A percentile compares a stretch with the other conserved stretches of the same genome.
phyloP scores from a whole-genome alignment of 2,888 invertebrate genomes.

The Linyphia triangularis region DNA sequence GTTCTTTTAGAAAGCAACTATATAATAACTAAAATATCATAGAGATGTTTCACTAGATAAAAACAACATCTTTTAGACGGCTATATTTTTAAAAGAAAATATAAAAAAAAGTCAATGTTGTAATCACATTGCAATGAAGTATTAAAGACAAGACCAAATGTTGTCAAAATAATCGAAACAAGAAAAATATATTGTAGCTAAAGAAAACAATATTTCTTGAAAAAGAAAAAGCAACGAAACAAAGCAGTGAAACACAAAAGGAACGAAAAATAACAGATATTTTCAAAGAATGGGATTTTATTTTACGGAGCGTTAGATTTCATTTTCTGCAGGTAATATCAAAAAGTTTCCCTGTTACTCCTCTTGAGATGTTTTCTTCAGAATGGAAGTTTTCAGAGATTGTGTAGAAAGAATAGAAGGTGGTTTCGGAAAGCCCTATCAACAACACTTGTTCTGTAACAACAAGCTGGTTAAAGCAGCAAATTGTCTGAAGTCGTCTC shows the following conservation, averaged over 20 bases:
- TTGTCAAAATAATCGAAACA: background rate
- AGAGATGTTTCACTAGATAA: too few relatives aligned
- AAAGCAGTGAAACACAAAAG: background rate
- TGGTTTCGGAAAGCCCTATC: constrained; percentile 17
- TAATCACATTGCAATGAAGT: background rate
- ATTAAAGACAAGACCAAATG: background rate
- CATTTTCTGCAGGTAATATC: constrained; percentile 35
- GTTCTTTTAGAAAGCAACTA: too few relatives aligned
- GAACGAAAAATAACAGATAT: background rate
- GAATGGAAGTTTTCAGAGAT: constrained; percentile 21
- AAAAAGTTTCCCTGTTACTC: background rate
- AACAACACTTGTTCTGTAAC: background rate
- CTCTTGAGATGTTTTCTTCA: background rate
- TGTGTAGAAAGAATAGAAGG: background rate
- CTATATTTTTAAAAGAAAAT: too few relatives aligned
- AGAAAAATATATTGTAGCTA: background rate
- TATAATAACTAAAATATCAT: too few relatives aligned
- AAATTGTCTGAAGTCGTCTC: background rate
- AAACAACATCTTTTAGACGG: too few relatives aligned
- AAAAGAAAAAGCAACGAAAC: background rate
- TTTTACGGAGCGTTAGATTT: constrained; percentile 35
- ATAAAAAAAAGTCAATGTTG: too few relatives aligned
- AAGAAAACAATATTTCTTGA: background rate
- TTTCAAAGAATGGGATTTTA: constrained; percentile 9
- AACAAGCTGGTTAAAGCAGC: background rate